These are phyloP conservation scores for Lasioglossum marginatum DNA, from an alignment of 2,888 invertebrate genomes.

Conservation along the genomic window DNA sequence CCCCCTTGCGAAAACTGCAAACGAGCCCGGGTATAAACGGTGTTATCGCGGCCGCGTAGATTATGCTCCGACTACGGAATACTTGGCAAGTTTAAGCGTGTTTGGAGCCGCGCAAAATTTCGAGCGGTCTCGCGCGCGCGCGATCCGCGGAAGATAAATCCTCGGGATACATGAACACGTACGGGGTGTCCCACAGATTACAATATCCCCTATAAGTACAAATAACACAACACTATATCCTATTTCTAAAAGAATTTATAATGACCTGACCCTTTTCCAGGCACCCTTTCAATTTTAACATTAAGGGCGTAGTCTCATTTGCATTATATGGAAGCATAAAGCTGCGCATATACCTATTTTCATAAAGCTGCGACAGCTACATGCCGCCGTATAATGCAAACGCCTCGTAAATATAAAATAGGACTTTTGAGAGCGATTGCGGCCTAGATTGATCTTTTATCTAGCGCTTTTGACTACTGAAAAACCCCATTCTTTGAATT, in stretches of 20 bases:
- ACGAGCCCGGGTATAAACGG: conserved; percentile 31
- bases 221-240: neutral
- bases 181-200: neutral
- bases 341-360: too few species aligned
- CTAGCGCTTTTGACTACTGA: too few species aligned
- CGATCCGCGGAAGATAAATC: conserved; percentile 36
- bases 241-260: neutral
- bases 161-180: conserved; percentile 7
- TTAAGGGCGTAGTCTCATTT: too few species aligned
- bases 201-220: neutral
- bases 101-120: conserved; percentile 23
- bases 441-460: too few species aligned
- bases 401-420: too few species aligned
- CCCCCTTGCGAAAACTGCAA: conserved; percentile 29
- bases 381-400: too few species aligned
- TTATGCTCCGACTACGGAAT: conserved; percentile 28
- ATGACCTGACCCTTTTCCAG: too few species aligned
- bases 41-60: conserved; percentile 29
- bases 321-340: too few species aligned
- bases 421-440: too few species aligned
- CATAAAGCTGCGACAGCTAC: too few species aligned
- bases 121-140: neutral
- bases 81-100: conserved; percentile 36
- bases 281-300: too few species aligned
- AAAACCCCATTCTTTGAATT: too few species aligned